Percentiles rank a stretch among this genome's conserved stretches.
These are phyloP conservation scores for Amphimedon queenslandica DNA, from an alignment of 37 sponge, comb jelly and placozoan species.

Conservation along the genomic window DNA sequence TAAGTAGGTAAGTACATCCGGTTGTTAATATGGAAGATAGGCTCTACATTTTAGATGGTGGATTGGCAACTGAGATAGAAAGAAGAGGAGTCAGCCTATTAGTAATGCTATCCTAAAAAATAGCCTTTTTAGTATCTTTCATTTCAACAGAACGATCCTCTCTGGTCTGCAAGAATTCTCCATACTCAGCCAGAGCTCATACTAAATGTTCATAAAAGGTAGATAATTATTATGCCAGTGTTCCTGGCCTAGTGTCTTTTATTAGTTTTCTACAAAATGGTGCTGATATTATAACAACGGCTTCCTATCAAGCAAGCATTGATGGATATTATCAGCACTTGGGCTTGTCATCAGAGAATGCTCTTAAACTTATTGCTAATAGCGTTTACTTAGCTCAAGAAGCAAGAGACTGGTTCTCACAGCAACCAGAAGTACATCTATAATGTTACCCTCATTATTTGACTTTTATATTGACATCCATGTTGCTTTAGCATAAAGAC, in stretches of 20 bases:
- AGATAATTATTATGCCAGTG: too few relatives aligned
- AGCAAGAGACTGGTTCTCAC: constrained; percentile 41
- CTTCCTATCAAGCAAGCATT: constrained; percentile 82
- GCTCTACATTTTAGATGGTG: constrained; percentile 65
- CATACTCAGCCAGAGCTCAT: constrained; percentile 52
- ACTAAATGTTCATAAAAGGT: constrained; percentile 41
- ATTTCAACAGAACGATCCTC: constrained; percentile 55
- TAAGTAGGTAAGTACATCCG: too few relatives aligned
- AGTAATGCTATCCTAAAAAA: constrained; percentile 7
- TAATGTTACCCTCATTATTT: too few relatives aligned
- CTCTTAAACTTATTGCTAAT: constrained; percentile 41
- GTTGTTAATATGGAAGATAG: background rate
- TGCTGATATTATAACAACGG: constrained; percentile 73
- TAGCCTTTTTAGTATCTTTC: background rate
- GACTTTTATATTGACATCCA: background rate
- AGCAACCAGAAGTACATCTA: constrained; percentile 12
- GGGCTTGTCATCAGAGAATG: constrained; percentile 17
- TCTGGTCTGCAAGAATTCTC: constrained; percentile 80
- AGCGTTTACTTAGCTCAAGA: constrained; percentile 68
- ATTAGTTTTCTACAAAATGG: constrained; percentile 40
- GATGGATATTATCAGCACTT: constrained; percentile 51
- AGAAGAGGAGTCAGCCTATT: constrained; percentile 36
- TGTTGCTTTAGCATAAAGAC: background rate
- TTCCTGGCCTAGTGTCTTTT: background rate
- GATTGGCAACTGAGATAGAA: constrained; percentile 77